Base-by-base conservation (phyloP, 2,797 vertebrate species). In the Ctenopoma multispine region DNA sequence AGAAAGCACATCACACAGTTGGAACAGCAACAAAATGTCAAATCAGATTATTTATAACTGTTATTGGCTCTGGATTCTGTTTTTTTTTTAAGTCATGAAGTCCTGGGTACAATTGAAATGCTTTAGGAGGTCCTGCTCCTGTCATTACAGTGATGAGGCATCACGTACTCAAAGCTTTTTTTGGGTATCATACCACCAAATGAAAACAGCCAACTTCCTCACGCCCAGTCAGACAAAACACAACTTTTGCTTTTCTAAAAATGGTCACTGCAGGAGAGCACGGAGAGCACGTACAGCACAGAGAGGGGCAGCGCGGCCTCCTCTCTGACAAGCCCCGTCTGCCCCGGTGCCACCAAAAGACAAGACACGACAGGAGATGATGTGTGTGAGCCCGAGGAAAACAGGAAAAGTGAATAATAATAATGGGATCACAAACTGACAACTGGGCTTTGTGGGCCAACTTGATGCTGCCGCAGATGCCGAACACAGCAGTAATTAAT, bases 21-120 rank as follows among this genome's bases (percentile, higher is more conserved):
- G 75, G 63, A 79, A 73, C 36, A 36, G 80, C 58, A 54, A 55
- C 7, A 3, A 78, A 90, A 90, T 86, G 89, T 89, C 87, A 85
- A 31, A 81, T 83, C 85, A 79, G 80, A 84, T 87, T 55, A 20
- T 7, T 34, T 57, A 38, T 40, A 13, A 79, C 69, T 70, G 71
- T 77, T 55, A 58, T 48, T 59, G 66, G 31, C 55, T 47, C 48
- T 54, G 49, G 34, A 65, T 72, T 69, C 58, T 80, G 57, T 83
- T 76, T 58, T 49, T 76, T 58, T 49, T 48, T 69, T 67, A 68
- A 44, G 71, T 61, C 65, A 2, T 27, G 69, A 64, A 76, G 65
- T 63, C 69, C 13, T 4, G 41, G 71, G 21, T 29, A 60, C 71
- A 77, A 59, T 77, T 38, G 29, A 12, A 79, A 63, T 36, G 64